phyloP scores from a whole-genome alignment of 2,888 invertebrate genomes.

The Thelaira solivaga region DNA sequence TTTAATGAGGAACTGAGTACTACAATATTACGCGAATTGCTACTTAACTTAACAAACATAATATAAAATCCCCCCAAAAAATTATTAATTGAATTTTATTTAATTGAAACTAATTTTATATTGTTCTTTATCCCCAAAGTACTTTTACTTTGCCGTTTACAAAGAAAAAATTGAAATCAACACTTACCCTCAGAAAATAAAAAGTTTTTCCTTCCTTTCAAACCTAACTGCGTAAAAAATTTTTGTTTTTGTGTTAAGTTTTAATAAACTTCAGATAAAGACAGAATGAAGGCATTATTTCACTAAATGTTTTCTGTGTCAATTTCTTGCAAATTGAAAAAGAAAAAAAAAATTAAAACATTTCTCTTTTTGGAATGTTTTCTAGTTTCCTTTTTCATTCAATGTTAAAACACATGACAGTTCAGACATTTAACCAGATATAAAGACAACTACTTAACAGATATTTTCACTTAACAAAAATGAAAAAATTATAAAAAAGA shows the following conservation, averaged over 20 bases:
- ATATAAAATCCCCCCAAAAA: conserved; percentile 46
- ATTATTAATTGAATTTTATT: conserved; percentile 58
- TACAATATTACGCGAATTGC: no score
- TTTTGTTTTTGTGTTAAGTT: background rate
- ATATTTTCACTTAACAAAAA: conserved; percentile 59
- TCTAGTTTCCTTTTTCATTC: background rate
- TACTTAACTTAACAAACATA: background rate
- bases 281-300: background rate
- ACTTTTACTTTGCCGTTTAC: conserved; percentile 1
- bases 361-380: background rate
- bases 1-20: no score
- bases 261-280: background rate
- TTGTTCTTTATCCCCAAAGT: background rate
- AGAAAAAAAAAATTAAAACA: background rate
- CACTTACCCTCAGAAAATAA: background rate
- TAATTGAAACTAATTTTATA: conserved; percentile 37
- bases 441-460: conserved; percentile 53
- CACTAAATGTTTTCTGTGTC: conserved; percentile 31
- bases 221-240: no score
- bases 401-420: conserved; percentile 40
- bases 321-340: conserved; percentile 14
- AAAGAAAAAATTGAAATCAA: conserved; percentile 11
- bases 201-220: background rate
- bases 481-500: conserved; percentile 43
- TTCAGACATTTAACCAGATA: conserved; percentile 48